Evolutionary conservation across 2,888 invertebrate genomes (phyloP).

Genomic region (Limnephilus lunatus): DNA sequence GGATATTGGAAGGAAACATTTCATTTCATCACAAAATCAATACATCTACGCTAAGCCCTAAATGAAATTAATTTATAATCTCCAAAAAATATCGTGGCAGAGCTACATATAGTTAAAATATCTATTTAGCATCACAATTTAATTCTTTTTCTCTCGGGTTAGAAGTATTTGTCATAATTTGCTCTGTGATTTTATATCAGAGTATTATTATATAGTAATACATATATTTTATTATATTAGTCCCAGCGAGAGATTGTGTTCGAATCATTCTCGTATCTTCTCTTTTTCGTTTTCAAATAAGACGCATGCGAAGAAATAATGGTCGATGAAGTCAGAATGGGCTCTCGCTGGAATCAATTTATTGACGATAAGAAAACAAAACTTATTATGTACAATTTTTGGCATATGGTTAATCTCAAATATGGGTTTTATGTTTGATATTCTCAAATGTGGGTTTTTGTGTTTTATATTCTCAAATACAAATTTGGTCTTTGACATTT

Average conservation of each 20-base stretch:
- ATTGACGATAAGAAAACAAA: background rate
- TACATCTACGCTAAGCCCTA: background rate
- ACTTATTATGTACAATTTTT: background rate
- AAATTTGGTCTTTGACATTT: background rate
- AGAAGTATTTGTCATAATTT: background rate
- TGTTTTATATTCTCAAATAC: background rate
- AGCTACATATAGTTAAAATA: background rate
- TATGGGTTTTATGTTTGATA: background rate
- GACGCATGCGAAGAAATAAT: no score
- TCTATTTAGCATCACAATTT: background rate
- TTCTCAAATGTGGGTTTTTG: background rate
- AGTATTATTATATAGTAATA: no score
- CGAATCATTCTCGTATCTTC: no score
- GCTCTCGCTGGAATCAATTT: no score
- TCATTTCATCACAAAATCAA: slow-evolving; percentile 16
- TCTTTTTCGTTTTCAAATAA: no score
- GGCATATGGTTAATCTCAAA: background rate
- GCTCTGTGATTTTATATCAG: background rate
- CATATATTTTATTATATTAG: no score
- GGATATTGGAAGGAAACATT: slow-evolving; percentile 20
- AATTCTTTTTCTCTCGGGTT: background rate
- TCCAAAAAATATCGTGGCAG: background rate
- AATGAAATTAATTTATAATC: background rate
- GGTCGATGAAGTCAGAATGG: no score
- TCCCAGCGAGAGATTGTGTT: no score